Evolutionary conservation across 2,888 invertebrate genomes (phyloP), one percentile per base, ranked within the genome.

Genomic region (Argyra leucocephala): DNA sequence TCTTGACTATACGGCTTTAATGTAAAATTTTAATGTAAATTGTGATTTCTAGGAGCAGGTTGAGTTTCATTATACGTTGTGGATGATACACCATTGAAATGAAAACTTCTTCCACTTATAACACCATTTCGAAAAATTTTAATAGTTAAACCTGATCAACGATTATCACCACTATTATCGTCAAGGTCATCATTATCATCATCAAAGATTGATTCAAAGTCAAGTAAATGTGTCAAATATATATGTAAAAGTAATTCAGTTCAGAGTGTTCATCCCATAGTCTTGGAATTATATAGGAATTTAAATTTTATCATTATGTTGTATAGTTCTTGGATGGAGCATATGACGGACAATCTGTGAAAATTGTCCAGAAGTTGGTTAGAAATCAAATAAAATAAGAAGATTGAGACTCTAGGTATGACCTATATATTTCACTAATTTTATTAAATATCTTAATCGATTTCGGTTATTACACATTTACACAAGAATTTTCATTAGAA

Each of bases 21-120:
- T 62, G 67, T 67, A 12, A 69, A 69, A 6, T n/a, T n/a, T n/a
- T 72, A 72, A n/a, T 74, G 71, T 22, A 72, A 69, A 57, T 71
- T 69, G 7, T 73, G 72, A 18, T 68, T 69, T 69, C 72, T 69
- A 58, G 71, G 68, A n/a, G 72, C 69, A 23, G 72, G 67, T 63
- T 66, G 63, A 26, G 69, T 61, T 24, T 69, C 71, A 15, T 72
- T 72, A 7, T 75, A 73, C 61, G 74, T 75, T 57, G 78, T 75
- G 3, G 78, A 76, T 61, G 77, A 76, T 0, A 79, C 78, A 37
- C 78, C 76, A 70, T 80, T 80, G 3, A 76, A 76, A 63, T 76
- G 73, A 3, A 75, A 74, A 23, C 69, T 64, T 31, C 64, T 62
- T 62, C 62, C 57, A 1, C n/a, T 36, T 26, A 22, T 64, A n/a